Percentiles rank a stretch among this genome's conserved stretches.
These are phyloP conservation scores for Hipparchia sbordonii DNA, from an alignment of 2,888 invertebrate genomes.

Conservation along the genomic window DNA sequence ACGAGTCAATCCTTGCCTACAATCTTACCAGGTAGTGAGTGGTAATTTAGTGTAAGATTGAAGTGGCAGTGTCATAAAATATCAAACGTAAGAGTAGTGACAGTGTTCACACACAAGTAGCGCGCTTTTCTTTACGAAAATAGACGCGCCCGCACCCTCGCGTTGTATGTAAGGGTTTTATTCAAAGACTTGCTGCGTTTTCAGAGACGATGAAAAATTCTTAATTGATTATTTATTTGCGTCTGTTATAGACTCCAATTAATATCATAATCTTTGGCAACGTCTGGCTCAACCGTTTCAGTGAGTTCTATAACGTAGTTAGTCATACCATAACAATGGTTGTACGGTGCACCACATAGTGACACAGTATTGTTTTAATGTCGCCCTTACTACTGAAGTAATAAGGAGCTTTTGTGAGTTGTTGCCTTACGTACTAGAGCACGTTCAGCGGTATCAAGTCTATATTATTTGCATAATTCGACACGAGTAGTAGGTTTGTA, in stretches of 20 bases:
- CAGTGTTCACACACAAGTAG: too few species aligned
- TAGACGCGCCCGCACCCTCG: too few species aligned
- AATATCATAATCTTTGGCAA: constrained; percentile 46
- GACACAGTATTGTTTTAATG: constrained; percentile 5
- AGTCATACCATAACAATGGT: constrained; percentile 59
- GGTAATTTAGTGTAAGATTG: too few species aligned
- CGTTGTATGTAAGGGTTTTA: too few species aligned
- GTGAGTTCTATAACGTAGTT: constrained; percentile 53
- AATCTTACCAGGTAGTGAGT: too few species aligned
- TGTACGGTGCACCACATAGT: constrained; percentile 32
- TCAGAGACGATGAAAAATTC: background rate
- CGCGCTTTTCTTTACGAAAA: too few species aligned
- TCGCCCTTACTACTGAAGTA: background rate
- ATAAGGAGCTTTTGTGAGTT: constrained; percentile 5
- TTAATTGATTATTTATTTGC: background rate
- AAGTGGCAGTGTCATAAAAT: too few species aligned
- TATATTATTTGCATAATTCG: constrained; percentile 60
- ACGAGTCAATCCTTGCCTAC: too few species aligned
- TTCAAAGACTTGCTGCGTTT: too few species aligned
- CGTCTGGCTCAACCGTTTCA: constrained; percentile 51
- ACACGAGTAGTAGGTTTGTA: constrained; percentile 49
- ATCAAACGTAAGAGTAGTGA: too few species aligned
- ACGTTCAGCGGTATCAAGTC: constrained; percentile 43
- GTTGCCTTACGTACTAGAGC: constrained; percentile 29
- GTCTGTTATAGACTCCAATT: background rate